These are phyloP conservation scores for Ia io DNA, from an alignment of 2,113 vertebrate species.

Conservation along the genomic window DNA sequence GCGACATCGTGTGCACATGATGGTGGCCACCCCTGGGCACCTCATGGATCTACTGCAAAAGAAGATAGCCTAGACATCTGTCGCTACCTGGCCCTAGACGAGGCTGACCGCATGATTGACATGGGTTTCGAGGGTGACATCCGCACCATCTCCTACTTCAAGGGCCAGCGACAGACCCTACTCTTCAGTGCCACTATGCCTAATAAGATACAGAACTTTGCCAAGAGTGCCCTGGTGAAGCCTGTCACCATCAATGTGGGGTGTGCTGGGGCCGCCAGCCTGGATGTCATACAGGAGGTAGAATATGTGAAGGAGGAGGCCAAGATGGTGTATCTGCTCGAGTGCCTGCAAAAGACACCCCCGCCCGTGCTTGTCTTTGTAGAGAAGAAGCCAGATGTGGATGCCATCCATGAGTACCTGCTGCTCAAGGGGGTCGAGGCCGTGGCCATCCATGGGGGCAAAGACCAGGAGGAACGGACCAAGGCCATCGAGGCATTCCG, in stretches of 20 bases:
- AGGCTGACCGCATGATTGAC: conserved; percentile 99
- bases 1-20: conserved; percentile 98
- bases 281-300: conserved; percentile 99
- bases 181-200: conserved; percentile 99
- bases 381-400: conserved; percentile 98
- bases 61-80: conserved; percentile 99
- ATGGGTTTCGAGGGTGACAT: conserved; percentile 99
- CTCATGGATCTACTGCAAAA: conserved; percentile 98
- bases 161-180: conserved; percentile 98
- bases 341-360: conserved; percentile 97
- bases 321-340: conserved; percentile 98
- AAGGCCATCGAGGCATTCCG: conserved; percentile 98
- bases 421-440: conserved; percentile 97
- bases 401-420: conserved; percentile 97
- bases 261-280: conserved; percentile 94
- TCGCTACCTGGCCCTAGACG: conserved; percentile 95
- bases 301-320: conserved; percentile 99
- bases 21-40: conserved; percentile 97
- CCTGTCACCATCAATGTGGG: conserved; percentile 98
- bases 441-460: conserved; percentile 97
- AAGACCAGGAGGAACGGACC: conserved; percentile 98
- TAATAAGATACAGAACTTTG: conserved; percentile 82
- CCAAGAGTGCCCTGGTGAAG: conserved; percentile 97
- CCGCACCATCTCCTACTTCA: conserved; percentile 98
- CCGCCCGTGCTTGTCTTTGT: conserved; percentile 97